Percentiles rank a stretch among this genome's conserved stretches.
phyloP scores from a whole-genome alignment of 2,888 invertebrate species.

The Scrobipalpa costella region DNA sequence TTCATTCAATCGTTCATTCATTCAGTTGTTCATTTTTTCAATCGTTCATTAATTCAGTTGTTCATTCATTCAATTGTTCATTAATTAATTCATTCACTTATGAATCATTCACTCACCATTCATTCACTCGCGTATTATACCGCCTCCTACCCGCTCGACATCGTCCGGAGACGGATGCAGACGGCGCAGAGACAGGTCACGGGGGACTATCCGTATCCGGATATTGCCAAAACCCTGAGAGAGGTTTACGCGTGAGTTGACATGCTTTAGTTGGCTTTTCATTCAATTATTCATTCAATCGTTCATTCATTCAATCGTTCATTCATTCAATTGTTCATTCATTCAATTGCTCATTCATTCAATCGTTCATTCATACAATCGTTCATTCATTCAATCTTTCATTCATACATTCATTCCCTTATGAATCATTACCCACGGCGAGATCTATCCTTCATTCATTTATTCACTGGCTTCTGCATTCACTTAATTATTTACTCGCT shows the following conservation, averaged over 20 bases:
- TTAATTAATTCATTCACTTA: too few relatives aligned
- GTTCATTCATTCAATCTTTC: not conserved
- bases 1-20: not conserved
- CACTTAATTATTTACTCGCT: not conserved
- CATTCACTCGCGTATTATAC: slow-evolving; percentile 97
- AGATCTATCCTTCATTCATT: too few relatives aligned
- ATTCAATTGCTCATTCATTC: too few relatives aligned
- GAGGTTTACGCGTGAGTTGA: slow-evolving; percentile 85
- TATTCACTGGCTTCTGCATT: not conserved
- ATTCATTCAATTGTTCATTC: too few relatives aligned
- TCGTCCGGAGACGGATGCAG: slow-evolving; percentile 87
- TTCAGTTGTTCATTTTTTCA: not conserved
- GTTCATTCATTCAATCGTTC: slow-evolving; percentile 52
- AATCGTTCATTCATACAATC: not conserved
- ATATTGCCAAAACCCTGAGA: slow-evolving; percentile 84
- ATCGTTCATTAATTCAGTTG: not conserved
- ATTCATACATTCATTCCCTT: not conserved
- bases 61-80: too few relatives aligned
- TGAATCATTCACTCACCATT: too few relatives aligned
- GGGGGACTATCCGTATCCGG: slow-evolving; percentile 79
- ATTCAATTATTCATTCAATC: too few relatives aligned
- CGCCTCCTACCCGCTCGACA: slow-evolving; percentile 97
- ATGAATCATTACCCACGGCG: too few relatives aligned
- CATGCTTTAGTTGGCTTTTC: too few relatives aligned
- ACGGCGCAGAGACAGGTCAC: slow-evolving; percentile 75